A percentile compares a stretch with the other conserved stretches of the same genome.
Evolutionary conservation across 2,888 invertebrate species (phyloP).

Genomic region (Yponomeuta plumbellus): DNA sequence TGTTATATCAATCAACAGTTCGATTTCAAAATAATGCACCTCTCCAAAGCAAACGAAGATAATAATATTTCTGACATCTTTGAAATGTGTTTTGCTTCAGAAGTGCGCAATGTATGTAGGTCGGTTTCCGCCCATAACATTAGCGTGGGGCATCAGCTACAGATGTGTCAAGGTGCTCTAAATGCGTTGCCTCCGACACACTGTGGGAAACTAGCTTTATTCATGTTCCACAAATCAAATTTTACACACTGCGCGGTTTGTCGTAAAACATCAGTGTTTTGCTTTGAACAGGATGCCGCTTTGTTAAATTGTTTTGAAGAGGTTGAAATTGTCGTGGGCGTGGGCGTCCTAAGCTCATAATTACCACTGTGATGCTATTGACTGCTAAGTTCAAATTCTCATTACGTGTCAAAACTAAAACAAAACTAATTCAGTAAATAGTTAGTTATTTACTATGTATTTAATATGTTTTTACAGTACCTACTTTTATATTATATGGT

Average conservation of each 20-base stretch:
- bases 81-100: not conserved
- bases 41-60: too few relatives aligned
- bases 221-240: not conserved
- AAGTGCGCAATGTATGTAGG: slow-evolving; percentile 10
- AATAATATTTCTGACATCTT: not conserved
- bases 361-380: too few relatives aligned
- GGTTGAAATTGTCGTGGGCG: not conserved
- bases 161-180: slow-evolving; percentile 62
- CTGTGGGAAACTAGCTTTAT: slow-evolving; percentile 5
- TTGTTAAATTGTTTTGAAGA: not conserved
- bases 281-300: not conserved
- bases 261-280: not conserved
- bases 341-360: too few relatives aligned
- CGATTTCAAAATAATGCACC: too few relatives aligned
- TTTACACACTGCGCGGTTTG: not conserved
- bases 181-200: slow-evolving; percentile 31
- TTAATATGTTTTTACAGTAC: too few relatives aligned
- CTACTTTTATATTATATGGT: too few relatives aligned
- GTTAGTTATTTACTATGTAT: too few relatives aligned
- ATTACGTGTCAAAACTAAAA: too few relatives aligned
- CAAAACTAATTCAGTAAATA: too few relatives aligned
- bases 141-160: slow-evolving; percentile 26
- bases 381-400: too few relatives aligned
- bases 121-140: slow-evolving; percentile 19
- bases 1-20: too few relatives aligned